Evolutionary conservation across 2,113 vertebrate genomes (phyloP).

Genomic region (Esox niger): DNA sequence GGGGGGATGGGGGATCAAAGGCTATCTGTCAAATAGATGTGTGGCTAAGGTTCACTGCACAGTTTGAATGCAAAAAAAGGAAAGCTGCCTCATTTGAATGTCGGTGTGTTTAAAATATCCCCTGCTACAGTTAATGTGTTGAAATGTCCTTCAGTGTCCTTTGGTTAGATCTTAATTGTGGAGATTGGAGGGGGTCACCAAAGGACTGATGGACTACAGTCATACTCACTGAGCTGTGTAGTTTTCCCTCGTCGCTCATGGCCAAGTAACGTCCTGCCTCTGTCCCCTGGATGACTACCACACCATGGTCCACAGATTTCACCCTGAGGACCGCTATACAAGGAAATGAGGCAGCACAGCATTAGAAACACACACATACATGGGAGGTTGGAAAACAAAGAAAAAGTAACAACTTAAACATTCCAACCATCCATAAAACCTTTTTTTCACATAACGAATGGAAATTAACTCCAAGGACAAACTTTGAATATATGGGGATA

Average conservation of each 20-base stretch:
- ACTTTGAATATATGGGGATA: too few species aligned
- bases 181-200: background rate
- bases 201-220: background rate
- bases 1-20: too few species aligned
- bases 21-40: too few species aligned
- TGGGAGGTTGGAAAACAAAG: too few species aligned
- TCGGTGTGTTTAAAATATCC: background rate
- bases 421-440: background rate
- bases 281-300: conserved; percentile 64
- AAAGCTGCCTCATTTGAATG: too few species aligned
- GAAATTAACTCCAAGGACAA: conserved; percentile 1
- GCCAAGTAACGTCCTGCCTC: conserved; percentile 82
- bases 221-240: conserved; percentile 85
- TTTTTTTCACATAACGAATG: background rate
- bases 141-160: background rate
- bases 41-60: too few species aligned
- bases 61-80: too few species aligned
- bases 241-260: conserved; percentile 81
- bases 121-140: background rate
- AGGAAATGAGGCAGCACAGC: background rate
- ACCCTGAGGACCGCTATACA: conserved; percentile 54
- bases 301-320: conserved; percentile 60
- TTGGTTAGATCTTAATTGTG: background rate
- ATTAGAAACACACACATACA: background rate
- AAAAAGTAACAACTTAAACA: background rate